Base-by-base conservation (phyloP, 2,888 invertebrate genomes). In the Diploptera punctata region DNA sequence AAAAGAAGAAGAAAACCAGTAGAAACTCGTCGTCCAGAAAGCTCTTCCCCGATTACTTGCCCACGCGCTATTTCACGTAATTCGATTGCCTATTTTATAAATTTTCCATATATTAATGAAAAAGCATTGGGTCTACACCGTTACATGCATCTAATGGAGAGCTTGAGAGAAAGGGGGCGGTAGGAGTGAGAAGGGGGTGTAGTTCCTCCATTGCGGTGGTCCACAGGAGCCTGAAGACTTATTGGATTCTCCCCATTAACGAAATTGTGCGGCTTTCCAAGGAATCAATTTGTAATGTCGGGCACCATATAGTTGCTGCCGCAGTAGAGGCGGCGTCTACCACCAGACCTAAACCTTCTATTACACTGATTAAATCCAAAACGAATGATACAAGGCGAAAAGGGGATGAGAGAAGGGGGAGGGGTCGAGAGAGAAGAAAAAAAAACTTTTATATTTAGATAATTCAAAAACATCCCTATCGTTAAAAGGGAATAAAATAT, bases 351-450 rank as follows among this genome's bases (percentile, higher is more conserved):
- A 71, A 75, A 73, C 69, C 75, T 75, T 73, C 75, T 75, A 75
- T 75, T 75, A 75, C 75, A 62, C 75, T 75, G 75, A 75, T 75
- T 75, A 75, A 73, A 75, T 75, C 75, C 75, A 71, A 71, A 71
- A 73, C 75, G 73, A 72, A 71, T 74, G 74, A 73, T 75, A 69
- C 74, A 69, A 71, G 71, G 38, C 43, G 54, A 54, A 54, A 54
- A 54, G 26, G 60, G 44, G 44, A 43, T 26, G 29, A 52, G 49
- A 31, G 18, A 70, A 38, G 62, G 29, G 38, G 24, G 26, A 44
- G 54, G n/a, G 43, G 26, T 18, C n/a, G 4, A 43, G 24, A 19
- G 9, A 38, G 33, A 16, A 16, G 21, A n/a, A 24, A 19, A 13
- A 24, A 57, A 57, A 21, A 26, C n/a, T 26, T 57, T 68, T 68